phyloP scores from a whole-genome alignment of 2,113 vertebrate genomes.

The Pygoscelis antarcticus region DNA sequence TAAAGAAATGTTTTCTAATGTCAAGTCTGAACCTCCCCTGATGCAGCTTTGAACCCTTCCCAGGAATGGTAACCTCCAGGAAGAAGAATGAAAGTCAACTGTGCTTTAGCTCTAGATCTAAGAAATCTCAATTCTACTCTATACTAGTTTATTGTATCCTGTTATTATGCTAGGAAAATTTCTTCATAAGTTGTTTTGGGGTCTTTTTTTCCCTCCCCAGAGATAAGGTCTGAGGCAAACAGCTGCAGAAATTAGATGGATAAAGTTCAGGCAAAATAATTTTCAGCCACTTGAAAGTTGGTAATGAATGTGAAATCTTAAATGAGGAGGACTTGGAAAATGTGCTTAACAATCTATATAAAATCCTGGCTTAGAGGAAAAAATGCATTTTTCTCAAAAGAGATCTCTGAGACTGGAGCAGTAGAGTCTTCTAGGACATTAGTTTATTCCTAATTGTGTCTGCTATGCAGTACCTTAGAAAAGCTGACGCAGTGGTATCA shows the following conservation, averaged over 20 bases:
- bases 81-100: background rate
- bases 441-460: constrained; percentile 65
- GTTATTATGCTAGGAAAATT: background rate
- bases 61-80: background rate
- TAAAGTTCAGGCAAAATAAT: constrained; percentile 1
- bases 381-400: constrained; percentile 42
- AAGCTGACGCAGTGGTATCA: constrained; percentile 46
- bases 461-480: constrained; percentile 38
- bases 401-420: background rate
- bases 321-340: background rate
- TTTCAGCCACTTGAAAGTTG: background rate
- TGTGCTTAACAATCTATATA: background rate
- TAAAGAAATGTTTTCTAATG: background rate
- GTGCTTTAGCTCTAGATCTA: background rate
- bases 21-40: background rate
- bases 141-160: background rate
- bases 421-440: constrained; percentile 2
- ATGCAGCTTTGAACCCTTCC: background rate
- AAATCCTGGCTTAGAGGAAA: background rate
- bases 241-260: background rate
- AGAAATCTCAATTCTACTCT: background rate
- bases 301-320: constrained; percentile 25
- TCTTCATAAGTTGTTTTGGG: background rate
- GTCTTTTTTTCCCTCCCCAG: background rate
- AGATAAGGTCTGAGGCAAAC: background rate